phyloP scores from a whole-genome alignment of 1,140 invertebrate species.

The Heliothis virescens region DNA sequence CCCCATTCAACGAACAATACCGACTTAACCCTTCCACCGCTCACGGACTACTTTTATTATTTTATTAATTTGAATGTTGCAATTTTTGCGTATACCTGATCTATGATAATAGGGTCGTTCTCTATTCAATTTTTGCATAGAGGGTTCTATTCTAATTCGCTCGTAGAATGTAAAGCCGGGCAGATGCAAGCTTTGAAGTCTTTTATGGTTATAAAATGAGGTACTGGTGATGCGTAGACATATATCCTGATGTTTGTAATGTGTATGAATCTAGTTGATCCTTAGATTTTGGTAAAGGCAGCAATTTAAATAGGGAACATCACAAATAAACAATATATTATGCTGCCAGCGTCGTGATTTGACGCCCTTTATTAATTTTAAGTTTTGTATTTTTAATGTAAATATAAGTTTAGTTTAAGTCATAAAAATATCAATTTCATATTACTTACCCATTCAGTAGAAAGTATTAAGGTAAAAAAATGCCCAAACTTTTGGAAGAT shows the following conservation, averaged over 20 bases:
- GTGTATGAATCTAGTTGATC: not conserved
- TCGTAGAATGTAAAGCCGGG: slow-evolving; percentile 64
- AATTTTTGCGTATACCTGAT: slow-evolving; percentile 83
- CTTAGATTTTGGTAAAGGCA: not conserved
- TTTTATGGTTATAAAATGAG: slow-evolving; percentile 38
- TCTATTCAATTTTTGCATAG: slow-evolving; percentile 83
- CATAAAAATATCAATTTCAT: too few relatives aligned
- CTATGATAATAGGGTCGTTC: slow-evolving; percentile 73
- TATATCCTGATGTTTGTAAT: not conserved
- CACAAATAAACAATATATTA: too few relatives aligned
- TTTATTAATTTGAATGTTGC: slow-evolving; percentile 85
- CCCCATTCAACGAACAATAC: slow-evolving; percentile 63
- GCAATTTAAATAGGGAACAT: not conserved
- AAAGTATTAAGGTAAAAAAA: too few relatives aligned
- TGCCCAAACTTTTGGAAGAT: too few relatives aligned
- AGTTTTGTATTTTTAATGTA: too few relatives aligned
- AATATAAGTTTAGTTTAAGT: too few relatives aligned
- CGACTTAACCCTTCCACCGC: slow-evolving; percentile 74
- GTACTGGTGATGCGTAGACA: not conserved
- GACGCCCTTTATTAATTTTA: too few relatives aligned
- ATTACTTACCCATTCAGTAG: too few relatives aligned
- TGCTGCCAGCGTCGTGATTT: too few relatives aligned
- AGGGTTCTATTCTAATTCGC: slow-evolving; percentile 74
- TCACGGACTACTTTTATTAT: slow-evolving; percentile 78
- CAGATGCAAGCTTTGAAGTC: slow-evolving; percentile 68